phyloP scores from a whole-genome alignment of 2,113 vertebrate genomes.

The Cryptomyrus ogoouensis region DNA sequence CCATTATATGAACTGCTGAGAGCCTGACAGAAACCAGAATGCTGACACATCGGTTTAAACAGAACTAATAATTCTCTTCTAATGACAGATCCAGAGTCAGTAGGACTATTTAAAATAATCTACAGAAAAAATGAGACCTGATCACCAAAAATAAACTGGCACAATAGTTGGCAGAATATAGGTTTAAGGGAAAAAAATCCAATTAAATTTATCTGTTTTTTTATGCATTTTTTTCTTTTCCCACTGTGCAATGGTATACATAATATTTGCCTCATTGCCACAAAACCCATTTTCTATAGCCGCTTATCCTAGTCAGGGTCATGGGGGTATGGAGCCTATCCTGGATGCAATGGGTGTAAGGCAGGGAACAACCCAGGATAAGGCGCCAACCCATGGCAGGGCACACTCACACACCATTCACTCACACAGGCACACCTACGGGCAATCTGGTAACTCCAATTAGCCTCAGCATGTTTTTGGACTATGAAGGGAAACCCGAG shows the following conservation, averaged over 20 bases:
- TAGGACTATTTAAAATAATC: background rate
- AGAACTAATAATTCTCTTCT: background rate
- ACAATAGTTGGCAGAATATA: background rate
- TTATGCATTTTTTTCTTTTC: background rate
- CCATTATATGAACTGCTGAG: background rate
- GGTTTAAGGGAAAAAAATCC: background rate
- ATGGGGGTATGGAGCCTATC: background rate
- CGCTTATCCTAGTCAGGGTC: background rate
- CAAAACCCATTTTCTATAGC: background rate
- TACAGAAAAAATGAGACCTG: background rate
- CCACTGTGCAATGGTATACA: background rate
- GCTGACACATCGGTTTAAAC: background rate
- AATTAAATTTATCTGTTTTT: background rate
- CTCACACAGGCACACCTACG: background rate
- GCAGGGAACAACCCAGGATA: background rate
- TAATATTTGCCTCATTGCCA: background rate
- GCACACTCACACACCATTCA: background rate
- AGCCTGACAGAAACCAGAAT: background rate
- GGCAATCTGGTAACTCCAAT: background rate
- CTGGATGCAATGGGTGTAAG: background rate
- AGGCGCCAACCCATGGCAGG: background rate
- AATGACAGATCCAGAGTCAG: background rate
- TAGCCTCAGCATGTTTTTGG: background rate
- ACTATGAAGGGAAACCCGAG: background rate
- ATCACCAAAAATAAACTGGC: background rate